phyloP scores from a whole-genome alignment of 2,113 vertebrate genomes.

The Hydropotes inermis region DNA sequence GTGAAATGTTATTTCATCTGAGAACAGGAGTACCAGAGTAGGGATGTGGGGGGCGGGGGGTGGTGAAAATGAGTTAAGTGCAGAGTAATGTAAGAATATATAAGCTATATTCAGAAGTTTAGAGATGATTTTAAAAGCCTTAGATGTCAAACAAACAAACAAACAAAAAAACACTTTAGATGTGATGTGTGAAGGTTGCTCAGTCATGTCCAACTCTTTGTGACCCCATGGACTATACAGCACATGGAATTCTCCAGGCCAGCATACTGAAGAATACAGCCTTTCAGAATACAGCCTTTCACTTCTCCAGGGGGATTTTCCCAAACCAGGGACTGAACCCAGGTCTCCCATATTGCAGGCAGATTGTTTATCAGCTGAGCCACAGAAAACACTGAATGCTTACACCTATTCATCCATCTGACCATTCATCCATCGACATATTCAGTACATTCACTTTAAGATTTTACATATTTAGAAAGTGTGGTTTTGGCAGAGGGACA shows the following conservation, averaged over 20 bases:
- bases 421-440: not conserved
- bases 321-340: too few relatives aligned
- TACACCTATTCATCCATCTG: not conserved
- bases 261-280: too few relatives aligned
- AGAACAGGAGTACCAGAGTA: not conserved
- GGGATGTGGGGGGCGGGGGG: not conserved
- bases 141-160: too few relatives aligned
- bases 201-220: too few relatives aligned
- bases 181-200: too few relatives aligned
- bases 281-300: too few relatives aligned
- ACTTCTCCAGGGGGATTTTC: too few relatives aligned
- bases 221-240: too few relatives aligned
- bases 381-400: not conserved
- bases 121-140: not conserved
- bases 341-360: too few relatives aligned
- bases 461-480: not conserved
- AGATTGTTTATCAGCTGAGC: too few relatives aligned
- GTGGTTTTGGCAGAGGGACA: not conserved
- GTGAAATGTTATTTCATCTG: not conserved
- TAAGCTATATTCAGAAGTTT: not conserved
- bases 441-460: not conserved
- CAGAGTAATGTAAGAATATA: not conserved
- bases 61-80: not conserved
- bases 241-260: too few relatives aligned
- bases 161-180: too few relatives aligned